A percentile compares a stretch with the other conserved stretches of the same genome.
These are phyloP conservation scores for Lacanobia wlatinum DNA, from an alignment of 2,888 invertebrate species.

Conservation along the genomic window DNA sequence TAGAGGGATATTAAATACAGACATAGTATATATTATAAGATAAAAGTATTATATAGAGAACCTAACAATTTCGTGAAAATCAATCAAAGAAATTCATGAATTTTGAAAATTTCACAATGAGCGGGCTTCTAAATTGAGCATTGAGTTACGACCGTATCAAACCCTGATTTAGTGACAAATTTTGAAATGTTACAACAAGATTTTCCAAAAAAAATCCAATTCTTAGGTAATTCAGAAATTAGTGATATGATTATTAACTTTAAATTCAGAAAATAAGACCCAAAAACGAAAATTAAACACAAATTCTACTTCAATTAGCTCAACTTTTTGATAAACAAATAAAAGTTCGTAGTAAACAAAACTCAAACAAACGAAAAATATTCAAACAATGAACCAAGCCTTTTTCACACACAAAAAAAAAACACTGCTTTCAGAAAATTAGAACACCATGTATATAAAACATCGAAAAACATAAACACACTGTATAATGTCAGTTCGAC, in stretches of 20 bases:
- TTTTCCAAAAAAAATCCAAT: too few species aligned
- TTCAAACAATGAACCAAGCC: not conserved
- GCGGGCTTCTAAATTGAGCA: too few species aligned
- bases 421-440: conserved; percentile 29
- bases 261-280: not conserved
- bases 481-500: conserved; percentile 34
- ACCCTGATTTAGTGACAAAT: too few species aligned
- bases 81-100: too few species aligned
- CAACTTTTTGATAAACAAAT: not conserved
- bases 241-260: too few species aligned
- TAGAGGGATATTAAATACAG: too few species aligned
- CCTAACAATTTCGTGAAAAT: too few species aligned
- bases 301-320: not conserved
- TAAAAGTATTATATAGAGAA: too few species aligned
- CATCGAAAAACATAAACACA: conserved; percentile 36
- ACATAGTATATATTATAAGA: too few species aligned
- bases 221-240: not conserved
- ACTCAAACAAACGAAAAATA: not conserved
- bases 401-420: not conserved
- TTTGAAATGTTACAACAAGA: too few species aligned
- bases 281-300: not conserved
- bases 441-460: conserved; percentile 49
- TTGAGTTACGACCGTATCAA: too few species aligned
- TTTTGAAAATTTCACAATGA: too few species aligned
- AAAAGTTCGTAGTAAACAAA: conserved; percentile 4